Evolutionary conservation across 2,797 vertebrate species (phyloP).

Genomic region (Cygnus olor): DNA sequence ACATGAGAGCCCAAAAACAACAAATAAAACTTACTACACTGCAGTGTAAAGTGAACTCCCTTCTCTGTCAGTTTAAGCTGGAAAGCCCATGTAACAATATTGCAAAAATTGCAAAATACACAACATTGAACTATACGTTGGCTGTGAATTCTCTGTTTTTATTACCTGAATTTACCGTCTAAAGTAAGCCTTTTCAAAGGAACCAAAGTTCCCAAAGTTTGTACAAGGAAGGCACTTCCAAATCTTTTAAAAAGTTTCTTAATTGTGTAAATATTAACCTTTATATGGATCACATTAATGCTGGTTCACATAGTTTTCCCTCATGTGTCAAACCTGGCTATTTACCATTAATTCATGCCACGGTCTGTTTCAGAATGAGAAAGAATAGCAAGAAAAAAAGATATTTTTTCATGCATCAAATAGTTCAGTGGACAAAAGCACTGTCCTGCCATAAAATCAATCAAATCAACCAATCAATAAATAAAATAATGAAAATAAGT

Average conservation of each 20-base stretch:
- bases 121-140: not conserved
- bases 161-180: not conserved
- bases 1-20: constrained; percentile 46
- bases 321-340: not conserved
- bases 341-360: not conserved
- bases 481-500: not conserved
- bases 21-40: constrained; percentile 58
- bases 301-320: not conserved
- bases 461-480: not conserved
- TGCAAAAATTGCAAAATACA: not conserved
- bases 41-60: constrained; percentile 46
- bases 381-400: not conserved
- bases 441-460: not conserved
- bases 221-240: not conserved
- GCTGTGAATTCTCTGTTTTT: not conserved
- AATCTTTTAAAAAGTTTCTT: not conserved
- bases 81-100: not conserved
- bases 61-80: constrained; percentile 48
- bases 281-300: not conserved
- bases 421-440: not conserved
- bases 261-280: constrained; percentile 11
- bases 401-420: not conserved
- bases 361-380: not conserved
- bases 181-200: not conserved
- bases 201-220: not conserved